Conservation (phyloP, 2,888 invertebrate genomes). For the Lamellibrachia satsuma region DNA sequence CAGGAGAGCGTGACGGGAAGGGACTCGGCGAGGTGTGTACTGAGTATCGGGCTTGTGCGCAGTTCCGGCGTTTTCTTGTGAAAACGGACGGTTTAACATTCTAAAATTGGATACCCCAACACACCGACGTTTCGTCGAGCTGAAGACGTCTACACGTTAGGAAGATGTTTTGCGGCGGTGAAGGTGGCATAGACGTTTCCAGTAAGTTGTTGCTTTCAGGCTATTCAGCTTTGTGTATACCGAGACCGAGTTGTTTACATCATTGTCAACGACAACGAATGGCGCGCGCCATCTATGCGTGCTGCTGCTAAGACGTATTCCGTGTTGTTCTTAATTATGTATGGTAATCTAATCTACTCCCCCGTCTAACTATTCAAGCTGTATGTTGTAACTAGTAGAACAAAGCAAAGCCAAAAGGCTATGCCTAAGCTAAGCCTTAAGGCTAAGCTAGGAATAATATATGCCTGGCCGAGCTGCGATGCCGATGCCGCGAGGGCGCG, state of each 20-base stretch:
- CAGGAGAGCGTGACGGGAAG: not conserved
- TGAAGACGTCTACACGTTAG: not conserved
- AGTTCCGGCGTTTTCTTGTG: not conserved
- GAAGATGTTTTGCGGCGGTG: not conserved
- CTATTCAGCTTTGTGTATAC: not conserved
- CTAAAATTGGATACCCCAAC: not conserved
- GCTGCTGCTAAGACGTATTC: not conserved
- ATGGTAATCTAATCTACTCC: not conserved
- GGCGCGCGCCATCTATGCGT: not conserved
- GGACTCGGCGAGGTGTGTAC: not conserved
- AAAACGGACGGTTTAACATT: not conserved
- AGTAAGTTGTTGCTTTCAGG: not conserved
- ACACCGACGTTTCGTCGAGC: not conserved
- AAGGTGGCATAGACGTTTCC: not conserved
- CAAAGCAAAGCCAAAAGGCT: not conserved
- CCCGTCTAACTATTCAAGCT: not conserved
- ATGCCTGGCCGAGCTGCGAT: too few species aligned
- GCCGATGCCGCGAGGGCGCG: not conserved
- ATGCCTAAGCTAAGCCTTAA: not conserved
- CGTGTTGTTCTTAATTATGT: not conserved
- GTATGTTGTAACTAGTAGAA: not conserved
- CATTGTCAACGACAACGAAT: conserved; percentile 13
- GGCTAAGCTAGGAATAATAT: too few species aligned
- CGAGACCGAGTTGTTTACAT: not conserved
- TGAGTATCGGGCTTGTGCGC: not conserved